phyloP scores from a whole-genome alignment of 2,888 invertebrate species.

The Perizoma affinitatum region DNA sequence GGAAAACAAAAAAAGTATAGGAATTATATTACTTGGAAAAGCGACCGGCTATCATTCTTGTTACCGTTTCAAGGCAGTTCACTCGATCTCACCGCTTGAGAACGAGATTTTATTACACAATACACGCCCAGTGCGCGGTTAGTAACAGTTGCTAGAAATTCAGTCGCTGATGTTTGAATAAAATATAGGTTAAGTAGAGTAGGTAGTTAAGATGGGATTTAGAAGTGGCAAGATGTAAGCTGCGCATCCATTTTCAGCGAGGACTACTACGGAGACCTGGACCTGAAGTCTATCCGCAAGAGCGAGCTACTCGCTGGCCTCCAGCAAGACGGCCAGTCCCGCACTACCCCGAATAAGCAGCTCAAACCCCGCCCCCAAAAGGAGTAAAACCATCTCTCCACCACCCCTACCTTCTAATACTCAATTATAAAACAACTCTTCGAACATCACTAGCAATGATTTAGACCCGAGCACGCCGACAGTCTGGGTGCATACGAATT shows the following conservation, averaged over 20 bases:
- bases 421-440: conserved; percentile 65
- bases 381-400: conserved; percentile 66
- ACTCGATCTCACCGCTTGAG: conserved; percentile 62
- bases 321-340: conserved; percentile 84
- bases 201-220: conserved; percentile 57
- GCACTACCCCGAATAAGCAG: conserved; percentile 71
- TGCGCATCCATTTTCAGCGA: conserved; percentile 89
- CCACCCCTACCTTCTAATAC: conserved; percentile 72
- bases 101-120: conserved; percentile 76
- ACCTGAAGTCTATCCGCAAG: conserved; percentile 97
- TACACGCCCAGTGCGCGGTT: conserved; percentile 58
- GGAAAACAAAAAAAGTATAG: conserved; percentile 59
- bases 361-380: conserved; percentile 84
- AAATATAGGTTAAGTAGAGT: conserved; percentile 54
- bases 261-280: conserved; percentile 98
- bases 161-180: conserved; percentile 51
- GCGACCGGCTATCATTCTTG: conserved; percentile 71
- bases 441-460: conserved; percentile 60
- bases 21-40: conserved; percentile 63
- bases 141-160: conserved; percentile 74
- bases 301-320: conserved; percentile 94
- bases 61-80: conserved; percentile 76
- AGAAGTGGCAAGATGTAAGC: conserved; percentile 76
- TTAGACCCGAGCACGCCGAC: conserved; percentile 31
- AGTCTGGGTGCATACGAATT: conserved; percentile 49